These are phyloP conservation scores for Trichonephila clavata DNA, from an alignment of 1,140 invertebrate genomes.

Conservation along the genomic window DNA sequence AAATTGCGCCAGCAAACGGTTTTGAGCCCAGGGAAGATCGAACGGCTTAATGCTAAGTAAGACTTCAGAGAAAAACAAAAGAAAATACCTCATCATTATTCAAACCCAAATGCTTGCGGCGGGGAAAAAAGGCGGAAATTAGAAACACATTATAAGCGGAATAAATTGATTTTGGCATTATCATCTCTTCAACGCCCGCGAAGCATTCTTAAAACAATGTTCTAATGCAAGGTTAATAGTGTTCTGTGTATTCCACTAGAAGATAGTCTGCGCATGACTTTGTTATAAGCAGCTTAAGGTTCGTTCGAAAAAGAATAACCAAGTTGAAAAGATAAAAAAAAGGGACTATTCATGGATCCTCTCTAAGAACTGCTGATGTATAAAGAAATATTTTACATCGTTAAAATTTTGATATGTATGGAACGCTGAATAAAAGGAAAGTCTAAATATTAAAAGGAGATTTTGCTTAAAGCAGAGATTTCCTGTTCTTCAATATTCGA, in stretches of 20 bases:
- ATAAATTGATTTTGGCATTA: conserved; percentile 67
- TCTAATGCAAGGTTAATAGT: conserved; percentile 61
- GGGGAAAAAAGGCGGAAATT: conserved; percentile 48
- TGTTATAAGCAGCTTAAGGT: too few species aligned
- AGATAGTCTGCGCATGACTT: not conserved
- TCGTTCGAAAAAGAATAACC: too few species aligned
- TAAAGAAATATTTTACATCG: too few species aligned
- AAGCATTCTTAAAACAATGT: conserved; percentile 57
- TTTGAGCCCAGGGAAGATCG: not conserved
- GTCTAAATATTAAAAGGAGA: too few species aligned
- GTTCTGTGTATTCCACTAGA: not conserved
- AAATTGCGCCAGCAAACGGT: not conserved
- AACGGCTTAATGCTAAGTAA: not conserved
- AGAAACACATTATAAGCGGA: conserved; percentile 63
- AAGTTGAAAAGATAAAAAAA: too few species aligned
- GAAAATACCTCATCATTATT: conserved; percentile 46
- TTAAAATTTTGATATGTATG: too few species aligned
- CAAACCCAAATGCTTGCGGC: conserved; percentile 16
- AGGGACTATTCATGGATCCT: too few species aligned
- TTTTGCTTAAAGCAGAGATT: too few species aligned
- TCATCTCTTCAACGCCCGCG: not conserved
- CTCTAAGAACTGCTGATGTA: too few species aligned
- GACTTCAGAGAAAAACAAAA: not conserved
- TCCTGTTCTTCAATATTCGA: too few species aligned
- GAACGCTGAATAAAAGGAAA: too few species aligned